Base-by-base conservation (phyloP, 2,888 invertebrate genomes). In the Diploptera punctata region DNA sequence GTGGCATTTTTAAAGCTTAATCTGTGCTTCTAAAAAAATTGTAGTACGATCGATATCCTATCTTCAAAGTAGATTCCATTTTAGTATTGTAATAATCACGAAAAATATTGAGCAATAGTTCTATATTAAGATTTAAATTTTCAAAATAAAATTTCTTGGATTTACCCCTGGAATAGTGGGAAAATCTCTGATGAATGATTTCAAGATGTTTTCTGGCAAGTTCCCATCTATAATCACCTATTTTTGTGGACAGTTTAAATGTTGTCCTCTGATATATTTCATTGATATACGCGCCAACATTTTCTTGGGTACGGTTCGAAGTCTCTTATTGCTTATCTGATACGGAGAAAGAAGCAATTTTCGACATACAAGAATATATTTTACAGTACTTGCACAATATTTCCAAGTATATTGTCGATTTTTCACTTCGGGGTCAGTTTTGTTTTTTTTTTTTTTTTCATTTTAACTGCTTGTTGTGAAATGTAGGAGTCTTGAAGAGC, bases 131-230 rank as follows among this genome's bases (percentile, higher is more conserved):
- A n/a, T n/a, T n/a, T n/a, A n/a, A 49, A n/a, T 49, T 13, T 7
- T 13, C 7, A n/a, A 49, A n/a, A 13, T 13, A n/a, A 5, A 49
- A 13, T 49, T 49, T 49, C 49, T n/a, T 49, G 49, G 49, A 49
- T 49, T 49, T 49, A 49, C 49, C 49, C n/a, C 7, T 49, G 49
- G 49, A 49, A 49, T 49, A 49, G 49, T 49, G 49, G 49, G n/a
- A 49, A 49, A n/a, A n/a, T 49, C 49, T 49, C 10, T 49, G 49
- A 49, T 7, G 18, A 49, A n/a, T n/a, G n/a, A 49, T 49, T 49
- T n/a, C 49, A 5, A 49, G 18, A n/a, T 13, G 16, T 13, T 49
- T 49, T 49, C 18, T n/a, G n/a, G 49, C 49, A 13, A 49, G n/a
- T 49, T 49, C n/a, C 49, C 49, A 49, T n/a, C n/a, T n/a, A n/a